Evolutionary conservation across 2,797 vertebrate genomes (phyloP).

Genomic region (Gallinago solitaria): DNA sequence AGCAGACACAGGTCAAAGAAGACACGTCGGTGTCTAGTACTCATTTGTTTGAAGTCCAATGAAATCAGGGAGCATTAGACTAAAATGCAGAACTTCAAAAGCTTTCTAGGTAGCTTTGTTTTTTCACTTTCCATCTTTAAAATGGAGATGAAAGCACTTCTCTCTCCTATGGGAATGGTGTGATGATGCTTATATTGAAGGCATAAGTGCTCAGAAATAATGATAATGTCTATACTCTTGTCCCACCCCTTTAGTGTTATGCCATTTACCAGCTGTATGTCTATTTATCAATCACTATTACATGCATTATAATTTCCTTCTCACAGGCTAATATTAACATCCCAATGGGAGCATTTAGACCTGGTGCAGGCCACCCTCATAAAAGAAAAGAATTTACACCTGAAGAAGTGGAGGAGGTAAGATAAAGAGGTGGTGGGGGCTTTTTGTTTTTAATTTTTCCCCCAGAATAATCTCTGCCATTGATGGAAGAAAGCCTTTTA

Average conservation of each 20-base stretch:
- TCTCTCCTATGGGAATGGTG: not conserved
- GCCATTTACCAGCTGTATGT: not conserved
- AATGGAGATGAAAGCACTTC: not conserved
- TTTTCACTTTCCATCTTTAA: not conserved
- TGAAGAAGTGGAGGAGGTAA: conserved; percentile 90
- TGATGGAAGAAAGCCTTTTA: not conserved
- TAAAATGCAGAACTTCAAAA: not conserved
- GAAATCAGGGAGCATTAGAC: not conserved
- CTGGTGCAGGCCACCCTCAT: conserved; percentile 93
- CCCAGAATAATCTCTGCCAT: not conserved
- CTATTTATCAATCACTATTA: not conserved
- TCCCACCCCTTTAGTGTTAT: not conserved
- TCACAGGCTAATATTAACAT: conserved; percentile 97
- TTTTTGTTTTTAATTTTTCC: rapidly evolving
- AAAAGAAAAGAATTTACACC: conserved; percentile 91
- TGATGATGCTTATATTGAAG: not conserved
- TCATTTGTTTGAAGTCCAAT: not conserved
- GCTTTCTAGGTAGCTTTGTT: not conserved
- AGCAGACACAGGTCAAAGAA: not conserved
- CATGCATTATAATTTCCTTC: conserved; percentile 20
- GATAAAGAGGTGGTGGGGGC: not conserved
- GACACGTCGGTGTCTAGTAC: not conserved
- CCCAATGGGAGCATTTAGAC: conserved; percentile 97
- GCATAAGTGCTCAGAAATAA: not conserved
- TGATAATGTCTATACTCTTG: not conserved